Evolutionary conservation across 2,888 invertebrate species (phyloP).

Genomic region (Lochmaea capreae): DNA sequence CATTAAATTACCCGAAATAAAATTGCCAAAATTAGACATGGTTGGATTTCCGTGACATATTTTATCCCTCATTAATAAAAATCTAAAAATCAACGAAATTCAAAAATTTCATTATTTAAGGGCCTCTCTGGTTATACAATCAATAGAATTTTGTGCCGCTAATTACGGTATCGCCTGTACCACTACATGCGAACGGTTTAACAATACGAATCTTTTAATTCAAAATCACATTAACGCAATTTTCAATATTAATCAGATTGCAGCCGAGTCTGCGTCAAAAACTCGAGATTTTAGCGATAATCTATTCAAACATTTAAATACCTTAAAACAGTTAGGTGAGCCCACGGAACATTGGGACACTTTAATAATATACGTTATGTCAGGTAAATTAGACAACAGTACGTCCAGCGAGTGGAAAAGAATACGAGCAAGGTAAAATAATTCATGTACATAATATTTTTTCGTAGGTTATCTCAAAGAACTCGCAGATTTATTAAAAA

Average conservation of each 20-base stretch:
- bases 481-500: too few relatives aligned
- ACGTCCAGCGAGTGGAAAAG: constrained; percentile 38
- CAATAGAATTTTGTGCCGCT: constrained; percentile 15
- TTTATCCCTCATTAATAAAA: constrained; percentile 35
- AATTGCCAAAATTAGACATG: constrained; percentile 26
- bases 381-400: constrained; percentile 31
- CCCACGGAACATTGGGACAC: constrained; percentile 39
- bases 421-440: too few relatives aligned
- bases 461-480: too few relatives aligned
- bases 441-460: too few relatives aligned
- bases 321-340: constrained; percentile 40
- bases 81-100: constrained; percentile 19
- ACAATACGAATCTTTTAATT: constrained; percentile 30
- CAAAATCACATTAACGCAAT: constrained; percentile 30
- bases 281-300: background rate
- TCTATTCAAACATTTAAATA: constrained; percentile 39
- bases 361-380: constrained; percentile 37
- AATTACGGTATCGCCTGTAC: constrained; percentile 37
- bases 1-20: constrained; percentile 2
- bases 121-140: constrained; percentile 27
- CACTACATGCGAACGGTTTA: constrained; percentile 30
- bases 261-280: constrained; percentile 13
- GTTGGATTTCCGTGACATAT: constrained; percentile 31
- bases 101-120: constrained; percentile 39
- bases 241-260: constrained; percentile 20